A percentile compares a stretch with the other conserved stretches of the same genome.
Evolutionary conservation across 1,140 invertebrate genomes (phyloP).

Genomic region (Orius insidiosus): DNA sequence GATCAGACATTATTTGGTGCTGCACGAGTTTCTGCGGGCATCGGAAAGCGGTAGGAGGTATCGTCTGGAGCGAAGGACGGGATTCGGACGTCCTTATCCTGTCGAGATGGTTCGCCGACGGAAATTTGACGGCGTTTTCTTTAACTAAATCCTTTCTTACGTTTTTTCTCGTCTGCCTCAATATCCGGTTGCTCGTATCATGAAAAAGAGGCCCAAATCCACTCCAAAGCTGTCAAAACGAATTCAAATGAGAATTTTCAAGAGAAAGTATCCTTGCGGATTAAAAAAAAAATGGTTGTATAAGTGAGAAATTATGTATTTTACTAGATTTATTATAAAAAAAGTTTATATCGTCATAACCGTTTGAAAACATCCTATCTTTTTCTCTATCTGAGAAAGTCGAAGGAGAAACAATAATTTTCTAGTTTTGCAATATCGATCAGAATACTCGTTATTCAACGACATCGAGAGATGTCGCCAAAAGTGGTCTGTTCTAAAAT

Average conservation of each 20-base stretch:
- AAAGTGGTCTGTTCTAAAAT: too few relatives aligned
- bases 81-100: not conserved
- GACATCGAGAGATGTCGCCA: too few relatives aligned
- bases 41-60: constrained; percentile 13
- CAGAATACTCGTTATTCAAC: too few relatives aligned
- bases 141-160: not conserved
- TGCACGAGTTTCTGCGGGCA: constrained; percentile 11
- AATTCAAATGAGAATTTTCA: too few relatives aligned
- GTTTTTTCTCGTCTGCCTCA: constrained; percentile 10
- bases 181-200: constrained; percentile 13
- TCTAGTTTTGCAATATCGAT: too few relatives aligned
- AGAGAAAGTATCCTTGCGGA: not conserved
- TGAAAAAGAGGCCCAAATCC: constrained; percentile 14
- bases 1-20: constrained; percentile 18
- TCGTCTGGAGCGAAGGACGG: constrained; percentile 2
- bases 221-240: constrained; percentile 16
- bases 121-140: not conserved
- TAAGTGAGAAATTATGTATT: constrained; percentile 1
- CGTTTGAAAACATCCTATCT: not conserved
- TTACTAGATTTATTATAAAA: constrained; percentile 1
- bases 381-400: not conserved
- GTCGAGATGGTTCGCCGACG: not conserved
- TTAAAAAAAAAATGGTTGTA: too few relatives aligned
- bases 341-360: not conserved
- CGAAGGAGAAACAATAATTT: too few relatives aligned